Evolutionary conservation across 2,888 invertebrate genomes (phyloP), one percentile per base, ranked within the genome.

Genomic region (Gibbula magus): DNA sequence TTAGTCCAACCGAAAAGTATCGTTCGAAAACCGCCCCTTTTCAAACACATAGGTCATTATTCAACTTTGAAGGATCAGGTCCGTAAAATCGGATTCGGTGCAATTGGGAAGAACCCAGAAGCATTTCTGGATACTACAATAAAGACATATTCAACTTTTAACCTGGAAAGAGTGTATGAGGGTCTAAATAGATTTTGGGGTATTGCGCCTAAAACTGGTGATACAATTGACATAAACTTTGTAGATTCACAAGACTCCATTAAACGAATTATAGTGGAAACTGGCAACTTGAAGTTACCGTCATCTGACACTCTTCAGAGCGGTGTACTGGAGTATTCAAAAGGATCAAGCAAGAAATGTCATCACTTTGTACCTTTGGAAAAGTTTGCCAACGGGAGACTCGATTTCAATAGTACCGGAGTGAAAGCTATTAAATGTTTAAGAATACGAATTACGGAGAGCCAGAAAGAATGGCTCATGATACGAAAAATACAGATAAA

Each of bases 1-100:
- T 79, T 81, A 73, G 77, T 81, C 4, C 88, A 89, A 79, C 45
- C 22, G 13, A 75, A 76, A 13, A 16, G n/a, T 4, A 70, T 80
- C n/a, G 35, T 45, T 8, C 77, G 77, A 0, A 35, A 25, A 5
- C 67, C 54, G 7, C 51, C 52, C 20, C 56, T 80, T 20, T 80
- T 80, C 20, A 56, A 75, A 54, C 80, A 77, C 56, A 70, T 67
- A 56, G 80, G 80, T 18, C 73, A 77, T 54, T 80, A 32, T 32
- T 80, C 80, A 3, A 73, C 80, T 2, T 56, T 80, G 29, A 56
- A 22, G 45, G 56, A 73, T 56, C 70, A 73, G 18, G 67, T 54
- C 10, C 66, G 79, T 0, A 53, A 53, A 25, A n/a, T 73, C n/a
- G 79, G 75, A 51, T 75, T 39, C 13, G 4, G 61, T 35, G n/a